Evolutionary conservation across 2,797 vertebrate genomes (phyloP).

Genomic region (Miichthys miiuy): DNA sequence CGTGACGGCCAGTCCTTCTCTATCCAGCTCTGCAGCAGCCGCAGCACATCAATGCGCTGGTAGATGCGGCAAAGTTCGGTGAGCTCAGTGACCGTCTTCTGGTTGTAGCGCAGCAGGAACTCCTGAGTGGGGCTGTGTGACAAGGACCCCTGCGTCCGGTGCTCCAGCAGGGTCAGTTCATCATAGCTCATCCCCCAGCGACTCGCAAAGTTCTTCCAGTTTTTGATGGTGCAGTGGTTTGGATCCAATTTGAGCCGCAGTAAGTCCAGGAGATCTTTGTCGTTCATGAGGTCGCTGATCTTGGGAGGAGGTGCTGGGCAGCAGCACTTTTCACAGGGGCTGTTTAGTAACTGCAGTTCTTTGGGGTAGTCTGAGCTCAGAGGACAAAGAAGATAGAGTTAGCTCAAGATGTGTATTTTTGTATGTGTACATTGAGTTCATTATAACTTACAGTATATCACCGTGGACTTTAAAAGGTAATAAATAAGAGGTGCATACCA

Average conservation of each 20-base stretch:
- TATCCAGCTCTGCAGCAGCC: constrained; percentile 93
- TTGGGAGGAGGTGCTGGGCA: constrained; percentile 87
- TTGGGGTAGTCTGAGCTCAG: constrained; percentile 77
- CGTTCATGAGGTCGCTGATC: constrained; percentile 97
- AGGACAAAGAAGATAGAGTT: constrained; percentile 24
- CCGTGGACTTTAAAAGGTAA: background rate
- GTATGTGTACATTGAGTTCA: background rate
- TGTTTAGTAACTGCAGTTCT: constrained; percentile 76
- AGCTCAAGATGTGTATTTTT: background rate
- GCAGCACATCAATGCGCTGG: constrained; percentile 94
- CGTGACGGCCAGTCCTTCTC: constrained; percentile 95
- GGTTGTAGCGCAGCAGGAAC: constrained; percentile 94
- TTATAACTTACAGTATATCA: background rate
- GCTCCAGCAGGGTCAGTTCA: constrained; percentile 95
- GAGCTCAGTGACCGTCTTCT: constrained; percentile 94
- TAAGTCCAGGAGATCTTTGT: constrained; percentile 94
- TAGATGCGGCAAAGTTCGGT: constrained; percentile 95
- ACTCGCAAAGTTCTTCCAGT: constrained; percentile 99
- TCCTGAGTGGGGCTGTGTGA: constrained; percentile 94
- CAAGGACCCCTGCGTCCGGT: constrained; percentile 87
- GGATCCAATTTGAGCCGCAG: constrained; percentile 96
- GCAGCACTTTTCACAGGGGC: constrained; percentile 81
- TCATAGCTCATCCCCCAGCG: constrained; percentile 99
- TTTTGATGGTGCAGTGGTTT: constrained; percentile 97
- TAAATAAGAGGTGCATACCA: background rate